phyloP scores from a whole-genome alignment of 1,140 invertebrate genomes.

The Pachypeltis micranthus region DNA sequence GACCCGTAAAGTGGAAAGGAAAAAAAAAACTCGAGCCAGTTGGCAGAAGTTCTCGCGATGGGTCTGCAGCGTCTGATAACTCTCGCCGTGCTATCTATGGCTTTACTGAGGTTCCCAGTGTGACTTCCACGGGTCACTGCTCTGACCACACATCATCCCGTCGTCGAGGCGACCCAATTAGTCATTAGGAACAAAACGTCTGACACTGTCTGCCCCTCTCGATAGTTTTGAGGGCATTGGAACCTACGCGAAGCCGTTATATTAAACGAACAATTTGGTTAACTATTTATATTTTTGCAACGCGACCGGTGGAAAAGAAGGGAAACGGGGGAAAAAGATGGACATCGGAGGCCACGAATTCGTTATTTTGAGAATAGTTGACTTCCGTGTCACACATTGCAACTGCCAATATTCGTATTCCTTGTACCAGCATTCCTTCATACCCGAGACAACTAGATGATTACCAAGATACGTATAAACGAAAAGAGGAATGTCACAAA shows the following conservation, averaged over 20 bases:
- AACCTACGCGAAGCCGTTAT: background rate
- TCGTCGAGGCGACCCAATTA: background rate
- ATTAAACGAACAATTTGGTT: background rate
- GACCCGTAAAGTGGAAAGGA: background rate
- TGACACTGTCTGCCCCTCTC: no score
- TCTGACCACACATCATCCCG: background rate
- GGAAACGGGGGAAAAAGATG: no score
- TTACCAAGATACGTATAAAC: no score
- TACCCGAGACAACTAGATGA: no score
- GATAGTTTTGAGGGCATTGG: background rate
- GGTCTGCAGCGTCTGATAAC: conserved; percentile 3
- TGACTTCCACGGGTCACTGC: background rate
- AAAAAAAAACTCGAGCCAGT: conserved; percentile 1
- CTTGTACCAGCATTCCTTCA: no score
- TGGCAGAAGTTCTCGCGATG: background rate
- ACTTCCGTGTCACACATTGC: no score
- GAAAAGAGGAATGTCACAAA: no score
- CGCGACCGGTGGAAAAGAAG: no score
- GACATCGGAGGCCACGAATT: no score
- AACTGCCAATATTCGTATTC: no score
- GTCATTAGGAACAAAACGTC: background rate
- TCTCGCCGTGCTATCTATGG: conserved; percentile 5
- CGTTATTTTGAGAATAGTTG: no score
- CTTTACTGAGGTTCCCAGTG: background rate
- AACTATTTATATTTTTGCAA: no score